Evolutionary conservation across 1,140 invertebrate genomes (phyloP), one percentile per base, ranked within the genome.

Genomic region (Chelonus insularis): DNA sequence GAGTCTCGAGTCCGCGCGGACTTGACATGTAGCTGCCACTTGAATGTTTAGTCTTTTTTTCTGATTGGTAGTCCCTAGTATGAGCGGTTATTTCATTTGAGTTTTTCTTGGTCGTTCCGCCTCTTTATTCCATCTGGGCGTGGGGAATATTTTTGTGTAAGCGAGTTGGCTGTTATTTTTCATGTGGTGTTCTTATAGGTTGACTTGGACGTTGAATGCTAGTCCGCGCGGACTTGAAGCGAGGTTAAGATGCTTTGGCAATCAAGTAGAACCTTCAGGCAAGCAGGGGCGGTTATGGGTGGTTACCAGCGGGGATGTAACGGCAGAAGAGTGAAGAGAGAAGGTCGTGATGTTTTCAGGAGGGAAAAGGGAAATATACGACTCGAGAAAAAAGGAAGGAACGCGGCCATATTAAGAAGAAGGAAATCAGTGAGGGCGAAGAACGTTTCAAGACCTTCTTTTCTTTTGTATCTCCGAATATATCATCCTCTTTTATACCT

Each of bases 191-290:
- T 68, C 67, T 72, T 69, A 76, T 77, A 74, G 73, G 74, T 61
- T 32, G 12, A 48, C 5, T 47, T 39, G 48, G 41, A 43, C 69
- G 69, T 73, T 67, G 70, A 69, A 68, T 67, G 72, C 12, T 32
- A 67, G 58, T 65, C 62, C 66, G 66, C 54, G 58, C 61, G 66
- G 61, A 65, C 60, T 47, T 37, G 32, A 56, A 36, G 50, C 54
- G 77, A 78, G 78, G 76, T 79, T 78, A 80, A 80, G 78, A 79
- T 76, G 76, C 78, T 76, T 77, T 72, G 75, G 78, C 78, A 80
- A 80, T 81, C 79, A 80, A 81, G 78, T 81, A 80, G 78, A 81
- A 80, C 78, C 77, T 80, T 72, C 71, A 75, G 72, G 72, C 78
- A 75, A 76, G 76, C 71, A 78, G 77, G 75, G 76, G 72, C 73